Evolutionary conservation across 2,888 invertebrate genomes (phyloP), one percentile per base, ranked within the genome.

Genomic region (Drosophila rubida): DNA sequence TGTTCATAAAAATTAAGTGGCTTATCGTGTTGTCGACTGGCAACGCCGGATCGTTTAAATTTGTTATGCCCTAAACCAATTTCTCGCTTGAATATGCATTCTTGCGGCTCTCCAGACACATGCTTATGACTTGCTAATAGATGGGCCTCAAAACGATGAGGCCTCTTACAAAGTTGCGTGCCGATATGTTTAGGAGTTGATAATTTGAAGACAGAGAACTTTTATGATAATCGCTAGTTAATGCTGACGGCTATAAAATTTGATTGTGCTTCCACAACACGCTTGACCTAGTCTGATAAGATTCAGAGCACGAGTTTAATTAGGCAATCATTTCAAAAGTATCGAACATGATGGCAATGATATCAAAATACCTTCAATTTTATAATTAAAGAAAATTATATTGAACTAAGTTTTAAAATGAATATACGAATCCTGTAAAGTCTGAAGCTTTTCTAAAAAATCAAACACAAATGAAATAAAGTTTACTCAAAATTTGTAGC

Each of bases 1-100:
- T 3, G 73, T 76, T 48, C 60, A 81, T 84, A 78, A 82, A 80
- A 80, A 63, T 68, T 71, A 84, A 82, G 82, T 87, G 82, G 79
- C 85, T 82, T 82, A 82, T 76, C 81, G 67, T 87, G 82, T 87
- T 87, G 82, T 87, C 65, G 23, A 35, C 53, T 30, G 30, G 30
- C 46, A 55, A 27, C 30, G 27, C 23, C 41, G 61, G 45, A 46
- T 62, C 80, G 66, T 86, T 77, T 55, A 75, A 80, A 82, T 83
- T 74, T 55, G 65, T 81, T 71, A 72, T 57, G 74, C 67, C 54
- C 72, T 39, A 44, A 72, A 67, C 41, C 66, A 58, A 76, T 58
- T 72, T 42, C 49, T 14, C 9, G 57, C 66, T 46, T 22, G 23
- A 54, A 49, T 58, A 62, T 62, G 59, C 71, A 66, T 68, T 67